Base-by-base conservation (phyloP, 2,888 invertebrate genomes). In the Arge pagana region DNA sequence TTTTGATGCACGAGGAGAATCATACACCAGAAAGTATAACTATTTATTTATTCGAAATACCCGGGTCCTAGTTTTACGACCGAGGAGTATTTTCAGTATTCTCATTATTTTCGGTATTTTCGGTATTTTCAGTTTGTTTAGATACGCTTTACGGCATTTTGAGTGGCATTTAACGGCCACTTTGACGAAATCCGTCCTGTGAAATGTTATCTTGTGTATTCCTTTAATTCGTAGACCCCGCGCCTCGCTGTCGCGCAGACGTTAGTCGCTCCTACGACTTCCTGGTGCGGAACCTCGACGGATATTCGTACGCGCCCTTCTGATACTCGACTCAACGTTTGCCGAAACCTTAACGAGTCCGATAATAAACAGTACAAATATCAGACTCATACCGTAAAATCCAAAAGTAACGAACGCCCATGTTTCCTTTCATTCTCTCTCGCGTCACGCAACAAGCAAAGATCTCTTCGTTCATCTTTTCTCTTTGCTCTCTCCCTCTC, bases 91-190 rank as follows among this genome's bases (percentile, higher is more conserved):
- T n/a, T n/a, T n/a, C n/a, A 33, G 36, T 31, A 45, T 45, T 45
- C 26, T 40, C 40, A 40, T 15, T 40, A 40, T 40, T 40, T 45
- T 45, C 43, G 33, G 24, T 45, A 45, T 45, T 45, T 45, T 33
- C 43, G 33, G 31, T 33, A 33, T 31, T 45, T 45, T 33, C 21
- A 33, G 31, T 45, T 45, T 33, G 31, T 45, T 45, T 45, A 33
- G 33, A 23, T 31, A n/a, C 15, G 31, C 2, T 45, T 45, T 52
- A 59, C 53, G 55, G 55, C 55, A 54, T 54, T 54, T 43, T 43
- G 53, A 60, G 65, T 56, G 61, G 54, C 59, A 59, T 62, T 62
- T 66, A 62, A 63, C 59, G 54, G 56, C 54, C 52, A 58, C 58
- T 61, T 57, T 56, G 60, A 61, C 59, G 60, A 58, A 50, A 58